phyloP scores from a whole-genome alignment of 2,888 invertebrate species.

The Temnothorax unifasciatus region DNA sequence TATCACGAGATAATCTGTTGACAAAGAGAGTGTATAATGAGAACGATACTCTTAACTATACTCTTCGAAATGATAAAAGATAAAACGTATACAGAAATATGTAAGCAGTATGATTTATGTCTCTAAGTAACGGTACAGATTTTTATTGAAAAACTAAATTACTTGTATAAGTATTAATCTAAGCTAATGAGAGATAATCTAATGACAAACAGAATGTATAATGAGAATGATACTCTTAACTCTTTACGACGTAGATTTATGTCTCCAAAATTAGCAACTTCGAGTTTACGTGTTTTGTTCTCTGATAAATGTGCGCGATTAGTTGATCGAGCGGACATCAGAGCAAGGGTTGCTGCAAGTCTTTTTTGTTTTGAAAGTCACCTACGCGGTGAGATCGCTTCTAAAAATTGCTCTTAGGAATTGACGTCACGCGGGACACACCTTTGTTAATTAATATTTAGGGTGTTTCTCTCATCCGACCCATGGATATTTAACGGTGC shows the following conservation, averaged over 20 bases:
- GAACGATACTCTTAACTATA: too few species aligned
- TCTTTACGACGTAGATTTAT: background rate
- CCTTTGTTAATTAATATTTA: constrained; percentile 22
- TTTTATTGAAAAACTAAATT: too few species aligned
- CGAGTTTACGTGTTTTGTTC: background rate
- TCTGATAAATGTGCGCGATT: background rate
- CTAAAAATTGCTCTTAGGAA: constrained; percentile 53
- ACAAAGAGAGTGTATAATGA: background rate
- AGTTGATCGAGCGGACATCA: background rate
- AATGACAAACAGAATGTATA: too few species aligned
- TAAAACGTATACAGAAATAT: background rate
- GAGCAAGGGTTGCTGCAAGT: background rate
- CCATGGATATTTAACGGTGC: background rate
- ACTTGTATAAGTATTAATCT: too few species aligned
- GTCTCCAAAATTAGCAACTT: background rate
- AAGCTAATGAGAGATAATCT: too few species aligned
- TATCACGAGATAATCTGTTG: background rate
- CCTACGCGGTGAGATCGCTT: constrained; percentile 52
- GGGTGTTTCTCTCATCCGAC: background rate
- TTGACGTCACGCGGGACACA: constrained; percentile 35
- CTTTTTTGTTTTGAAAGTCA: constrained; percentile 52
- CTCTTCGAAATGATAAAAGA: background rate
- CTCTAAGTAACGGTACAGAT: background rate
- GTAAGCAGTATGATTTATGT: background rate
- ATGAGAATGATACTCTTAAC: too few species aligned